Conservation (phyloP, 2,113 vertebrate genomes). For the Thomomys bottae region DNA sequence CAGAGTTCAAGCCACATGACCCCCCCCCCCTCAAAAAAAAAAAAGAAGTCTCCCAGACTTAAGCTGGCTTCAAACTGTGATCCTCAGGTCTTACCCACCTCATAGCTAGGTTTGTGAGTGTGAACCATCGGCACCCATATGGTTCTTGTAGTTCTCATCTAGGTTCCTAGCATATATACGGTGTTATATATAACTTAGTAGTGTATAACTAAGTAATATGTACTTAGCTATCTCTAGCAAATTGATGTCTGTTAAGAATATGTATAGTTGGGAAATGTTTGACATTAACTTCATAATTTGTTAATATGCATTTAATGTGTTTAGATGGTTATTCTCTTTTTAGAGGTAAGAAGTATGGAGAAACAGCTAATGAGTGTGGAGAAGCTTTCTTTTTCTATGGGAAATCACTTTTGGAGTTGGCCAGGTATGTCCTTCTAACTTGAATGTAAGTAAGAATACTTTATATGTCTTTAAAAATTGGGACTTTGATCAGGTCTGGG, state of each 20-base stretch:
- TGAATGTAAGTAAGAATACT: conserved; percentile 25
- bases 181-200: too few relatives aligned
- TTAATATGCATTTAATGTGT: conserved; percentile 4
- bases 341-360: conserved; percentile 95
- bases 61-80: too few relatives aligned
- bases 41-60: too few relatives aligned
- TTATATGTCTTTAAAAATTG: not conserved
- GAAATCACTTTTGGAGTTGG: conserved; percentile 95
- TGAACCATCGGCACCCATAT: too few relatives aligned
- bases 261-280: not conserved
- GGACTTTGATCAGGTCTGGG: too few relatives aligned
- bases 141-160: too few relatives aligned
- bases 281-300: conserved; percentile 13
- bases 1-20: too few relatives aligned
- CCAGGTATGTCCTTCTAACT: conserved; percentile 87
- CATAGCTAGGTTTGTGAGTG: too few relatives aligned
- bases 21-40: too few relatives aligned
- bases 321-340: conserved; percentile 66
- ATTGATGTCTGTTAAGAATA: not conserved
- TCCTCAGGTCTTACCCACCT: too few relatives aligned
- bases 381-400: conserved; percentile 98
- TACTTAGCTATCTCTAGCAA: not conserved
- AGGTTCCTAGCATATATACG: too few relatives aligned
- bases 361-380: conserved; percentile 96
- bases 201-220: too few relatives aligned